A percentile compares a stretch with the other conserved stretches of the same genome.
phyloP scores from a whole-genome alignment of 92 coral and sea anemone genomes.

The Bergia puertoricense region DNA sequence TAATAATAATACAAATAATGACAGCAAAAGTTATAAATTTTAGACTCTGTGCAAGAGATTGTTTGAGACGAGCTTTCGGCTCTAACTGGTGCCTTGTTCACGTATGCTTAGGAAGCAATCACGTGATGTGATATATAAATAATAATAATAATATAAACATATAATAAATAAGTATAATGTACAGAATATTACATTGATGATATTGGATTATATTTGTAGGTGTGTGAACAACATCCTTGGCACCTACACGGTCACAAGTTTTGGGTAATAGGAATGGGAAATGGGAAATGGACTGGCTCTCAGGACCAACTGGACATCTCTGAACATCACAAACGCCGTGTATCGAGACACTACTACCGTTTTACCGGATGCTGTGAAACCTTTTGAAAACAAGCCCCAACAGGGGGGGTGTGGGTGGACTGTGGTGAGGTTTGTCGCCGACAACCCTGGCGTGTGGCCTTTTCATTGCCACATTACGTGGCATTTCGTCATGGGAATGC shows the following conservation, averaged over 20 bases:
- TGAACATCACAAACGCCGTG: constrained; percentile 44
- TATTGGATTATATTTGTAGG: not conserved
- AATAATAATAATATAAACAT: too few species aligned
- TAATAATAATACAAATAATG: too few species aligned
- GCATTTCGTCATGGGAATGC: constrained; percentile 57
- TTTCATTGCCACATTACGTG: constrained; percentile 53
- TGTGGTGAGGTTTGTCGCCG: constrained; percentile 42
- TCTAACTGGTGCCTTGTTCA: too few species aligned
- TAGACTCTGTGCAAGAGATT: too few species aligned
- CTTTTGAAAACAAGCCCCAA: constrained; percentile 26
- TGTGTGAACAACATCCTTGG: constrained; percentile 56
- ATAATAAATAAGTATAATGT: too few species aligned
- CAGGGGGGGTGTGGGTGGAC: constrained; percentile 48
- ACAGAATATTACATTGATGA: too few species aligned
- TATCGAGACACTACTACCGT: constrained; percentile 50
- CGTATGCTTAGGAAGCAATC: too few species aligned
- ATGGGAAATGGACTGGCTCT: constrained; percentile 46
- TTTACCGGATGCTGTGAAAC: constrained; percentile 41
- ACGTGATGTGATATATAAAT: too few species aligned
- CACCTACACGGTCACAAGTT: constrained; percentile 52
- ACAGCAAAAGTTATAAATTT: too few species aligned
- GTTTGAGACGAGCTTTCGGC: too few species aligned
- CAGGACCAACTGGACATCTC: constrained; percentile 33
- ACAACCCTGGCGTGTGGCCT: constrained; percentile 56
- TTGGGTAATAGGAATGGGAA: constrained; percentile 56